These are phyloP conservation scores for Elysia chlorotica DNA, from an alignment of 1,140 invertebrate species.

Conservation along the genomic window DNA sequence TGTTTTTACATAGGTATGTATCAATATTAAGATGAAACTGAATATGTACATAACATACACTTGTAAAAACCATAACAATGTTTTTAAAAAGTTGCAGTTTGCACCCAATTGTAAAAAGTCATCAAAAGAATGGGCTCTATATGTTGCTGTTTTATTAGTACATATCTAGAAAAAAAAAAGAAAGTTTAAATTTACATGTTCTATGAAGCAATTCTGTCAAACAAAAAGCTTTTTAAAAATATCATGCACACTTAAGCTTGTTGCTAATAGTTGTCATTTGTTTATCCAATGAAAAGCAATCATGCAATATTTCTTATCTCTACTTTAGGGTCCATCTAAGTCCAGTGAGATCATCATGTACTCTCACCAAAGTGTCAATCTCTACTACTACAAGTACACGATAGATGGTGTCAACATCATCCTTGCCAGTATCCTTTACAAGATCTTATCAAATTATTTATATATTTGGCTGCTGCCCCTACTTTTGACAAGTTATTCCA, in stretches of 20 bases:
- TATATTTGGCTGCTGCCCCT: background rate
- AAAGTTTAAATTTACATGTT: background rate
- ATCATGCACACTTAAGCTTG: background rate
- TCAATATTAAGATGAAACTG: too few relatives aligned
- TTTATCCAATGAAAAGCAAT: background rate
- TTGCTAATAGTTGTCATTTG: background rate
- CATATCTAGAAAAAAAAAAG: background rate
- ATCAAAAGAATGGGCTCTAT: too few relatives aligned
- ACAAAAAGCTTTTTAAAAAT: background rate
- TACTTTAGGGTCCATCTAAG: slow-evolving; percentile 30
- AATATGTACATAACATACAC: too few relatives aligned
- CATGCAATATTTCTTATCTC: slow-evolving; percentile 4
- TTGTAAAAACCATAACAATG: too few relatives aligned
- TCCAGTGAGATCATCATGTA: slow-evolving; percentile 57
- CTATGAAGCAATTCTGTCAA: background rate
- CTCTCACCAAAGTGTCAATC: slow-evolving; percentile 50
- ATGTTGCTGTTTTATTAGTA: background rate
- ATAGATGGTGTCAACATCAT: slow-evolving; percentile 58
- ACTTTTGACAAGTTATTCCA: background rate
- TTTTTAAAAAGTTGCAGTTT: background rate
- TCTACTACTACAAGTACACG: slow-evolving; percentile 58
- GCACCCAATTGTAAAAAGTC: background rate
- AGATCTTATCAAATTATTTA: background rate
- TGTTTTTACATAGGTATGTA: too few relatives aligned
- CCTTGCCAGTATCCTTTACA: slow-evolving; percentile 55